Evolutionary conservation across 2,888 invertebrate genomes (phyloP).

Genomic region (Tiliacea citrago): DNA sequence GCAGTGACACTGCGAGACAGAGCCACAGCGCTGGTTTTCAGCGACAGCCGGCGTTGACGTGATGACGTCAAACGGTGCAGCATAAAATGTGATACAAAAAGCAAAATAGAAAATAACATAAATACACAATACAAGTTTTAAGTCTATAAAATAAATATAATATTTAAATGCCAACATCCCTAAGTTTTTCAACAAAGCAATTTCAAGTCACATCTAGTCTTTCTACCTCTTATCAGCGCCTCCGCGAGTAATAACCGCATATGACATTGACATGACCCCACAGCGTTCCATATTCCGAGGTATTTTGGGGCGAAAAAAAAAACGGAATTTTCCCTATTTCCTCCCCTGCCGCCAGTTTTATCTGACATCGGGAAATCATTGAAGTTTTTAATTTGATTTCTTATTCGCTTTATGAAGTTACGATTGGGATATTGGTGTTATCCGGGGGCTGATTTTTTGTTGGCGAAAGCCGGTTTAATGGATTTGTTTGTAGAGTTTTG

Average conservation of each 20-base stretch:
- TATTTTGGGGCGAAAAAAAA: slow-evolving; percentile 53
- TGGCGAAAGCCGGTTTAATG: slow-evolving; percentile 8
- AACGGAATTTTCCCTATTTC: slow-evolving; percentile 35
- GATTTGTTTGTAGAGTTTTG: slow-evolving; percentile 9
- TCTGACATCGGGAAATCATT: slow-evolving; percentile 60
- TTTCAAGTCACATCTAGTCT: slow-evolving; percentile 72
- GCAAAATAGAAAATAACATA: no score
- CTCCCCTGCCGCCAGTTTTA: slow-evolving; percentile 43
- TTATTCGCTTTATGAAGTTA: slow-evolving; percentile 61
- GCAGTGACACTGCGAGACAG: no score
- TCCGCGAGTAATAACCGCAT: slow-evolving; percentile 74
- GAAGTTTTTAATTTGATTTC: slow-evolving; percentile 67
- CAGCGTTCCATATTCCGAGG: slow-evolving; percentile 58
- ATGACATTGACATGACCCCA: slow-evolving; percentile 80
- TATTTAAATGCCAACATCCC: no score
- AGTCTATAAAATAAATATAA: no score
- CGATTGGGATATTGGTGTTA: slow-evolving; percentile 38
- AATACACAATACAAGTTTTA: no score
- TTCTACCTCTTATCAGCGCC: slow-evolving; percentile 26
- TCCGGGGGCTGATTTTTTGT: slow-evolving; percentile 4
- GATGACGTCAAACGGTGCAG: no score
- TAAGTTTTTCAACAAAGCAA: background rate
- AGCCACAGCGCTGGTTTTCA: no score
- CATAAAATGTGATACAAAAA: no score
- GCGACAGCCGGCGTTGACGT: no score